Evolutionary conservation across 2,113 vertebrate genomes (phyloP).

Genomic region (Labrus mixtus): DNA sequence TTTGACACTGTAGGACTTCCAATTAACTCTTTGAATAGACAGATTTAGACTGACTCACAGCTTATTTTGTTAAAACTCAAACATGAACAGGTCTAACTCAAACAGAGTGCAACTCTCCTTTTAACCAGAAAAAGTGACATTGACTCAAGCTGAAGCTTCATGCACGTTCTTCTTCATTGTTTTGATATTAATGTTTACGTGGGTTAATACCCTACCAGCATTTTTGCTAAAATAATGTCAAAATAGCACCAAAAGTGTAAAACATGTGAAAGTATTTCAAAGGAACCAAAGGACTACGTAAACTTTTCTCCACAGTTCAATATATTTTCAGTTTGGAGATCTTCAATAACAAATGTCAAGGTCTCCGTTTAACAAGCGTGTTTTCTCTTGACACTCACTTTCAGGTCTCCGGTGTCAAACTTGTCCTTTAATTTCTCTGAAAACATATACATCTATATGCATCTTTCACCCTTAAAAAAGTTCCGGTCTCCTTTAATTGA

Average conservation of each 20-base stretch:
- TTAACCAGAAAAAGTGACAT: too few relatives aligned
- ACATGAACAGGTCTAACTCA: too few relatives aligned
- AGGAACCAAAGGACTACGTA: background rate
- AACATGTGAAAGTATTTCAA: too few relatives aligned
- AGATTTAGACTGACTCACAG: background rate
- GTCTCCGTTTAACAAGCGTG: slow-evolving; percentile 38
- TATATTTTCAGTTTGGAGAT: slow-evolving; percentile 6
- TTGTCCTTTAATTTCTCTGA: slow-evolving; percentile 50
- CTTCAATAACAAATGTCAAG: slow-evolving; percentile 24
- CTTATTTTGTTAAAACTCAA: background rate
- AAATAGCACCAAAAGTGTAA: too few relatives aligned
- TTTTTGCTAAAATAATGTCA: too few relatives aligned
- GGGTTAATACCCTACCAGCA: too few relatives aligned
- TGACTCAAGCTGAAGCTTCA: too few relatives aligned
- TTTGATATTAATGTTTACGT: too few relatives aligned
- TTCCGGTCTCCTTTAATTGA: slow-evolving; percentile 68
- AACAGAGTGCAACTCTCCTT: too few relatives aligned
- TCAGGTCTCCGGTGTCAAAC: slow-evolving; percentile 38
- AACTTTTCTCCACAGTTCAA: slow-evolving; percentile 34
- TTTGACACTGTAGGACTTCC: too few relatives aligned
- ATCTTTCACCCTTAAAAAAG: slow-evolving; percentile 60
- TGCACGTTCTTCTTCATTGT: too few relatives aligned
- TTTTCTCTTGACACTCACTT: slow-evolving; percentile 32
- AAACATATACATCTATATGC: slow-evolving; percentile 46
- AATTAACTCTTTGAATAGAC: background rate